These are phyloP conservation scores for Drosophila erecta DNA, from an alignment of 1,140 invertebrate species.

Conservation along the genomic window DNA sequence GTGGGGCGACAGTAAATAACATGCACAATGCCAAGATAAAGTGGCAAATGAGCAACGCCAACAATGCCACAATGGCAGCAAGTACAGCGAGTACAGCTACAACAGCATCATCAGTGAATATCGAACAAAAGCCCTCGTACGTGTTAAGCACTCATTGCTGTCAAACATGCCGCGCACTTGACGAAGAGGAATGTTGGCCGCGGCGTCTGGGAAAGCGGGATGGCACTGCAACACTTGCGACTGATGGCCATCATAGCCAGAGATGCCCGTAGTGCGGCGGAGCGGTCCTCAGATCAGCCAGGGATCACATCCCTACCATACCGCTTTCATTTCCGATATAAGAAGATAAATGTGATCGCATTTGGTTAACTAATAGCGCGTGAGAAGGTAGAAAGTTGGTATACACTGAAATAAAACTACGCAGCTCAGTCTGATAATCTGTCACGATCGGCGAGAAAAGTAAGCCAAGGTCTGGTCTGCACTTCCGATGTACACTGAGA, in stretches of 20 bases:
- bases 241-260: conserved; percentile 45
- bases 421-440: not conserved
- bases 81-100: conserved; percentile 28
- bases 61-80: conserved; percentile 51
- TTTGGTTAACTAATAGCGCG: too few relatives aligned
- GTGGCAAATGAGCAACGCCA: conserved; percentile 72
- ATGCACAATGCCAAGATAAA: conserved; percentile 81
- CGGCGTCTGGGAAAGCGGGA: conserved; percentile 76
- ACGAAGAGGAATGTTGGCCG: conserved; percentile 66
- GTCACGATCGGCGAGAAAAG: not conserved
- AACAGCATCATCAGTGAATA: conserved; percentile 49
- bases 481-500: too few relatives aligned
- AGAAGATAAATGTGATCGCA: too few relatives aligned
- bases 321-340: too few relatives aligned
- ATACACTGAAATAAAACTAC: not conserved
- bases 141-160: conserved; percentile 81
- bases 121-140: conserved; percentile 76
- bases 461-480: not conserved
- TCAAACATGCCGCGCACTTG: conserved; percentile 76
- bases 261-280: conserved; percentile 6
- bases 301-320: not conserved
- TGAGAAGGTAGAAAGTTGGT: not conserved
- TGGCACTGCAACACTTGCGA: conserved; percentile 60
- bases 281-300: not conserved
- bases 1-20: conserved; percentile 70